A percentile compares a stretch with the other conserved stretches of the same genome.
phyloP scores from a whole-genome alignment of 2,113 vertebrate genomes.

The Leptocoma aspasia region DNA sequence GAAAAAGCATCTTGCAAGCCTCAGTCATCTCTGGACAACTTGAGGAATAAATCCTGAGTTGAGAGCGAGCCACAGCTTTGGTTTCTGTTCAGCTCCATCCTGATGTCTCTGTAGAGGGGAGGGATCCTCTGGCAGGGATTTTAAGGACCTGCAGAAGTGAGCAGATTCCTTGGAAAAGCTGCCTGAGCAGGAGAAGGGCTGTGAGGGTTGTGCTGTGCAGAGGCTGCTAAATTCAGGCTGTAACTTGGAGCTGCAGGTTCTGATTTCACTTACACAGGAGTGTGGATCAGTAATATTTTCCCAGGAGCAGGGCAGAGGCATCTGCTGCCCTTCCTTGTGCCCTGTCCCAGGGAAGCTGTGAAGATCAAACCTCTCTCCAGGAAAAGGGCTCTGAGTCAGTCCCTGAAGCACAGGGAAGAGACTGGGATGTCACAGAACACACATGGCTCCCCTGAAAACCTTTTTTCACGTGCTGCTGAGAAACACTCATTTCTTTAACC shows the following conservation, averaged over 20 bases:
- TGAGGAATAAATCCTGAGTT: not conserved
- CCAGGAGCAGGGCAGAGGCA: not conserved
- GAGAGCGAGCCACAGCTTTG: not conserved
- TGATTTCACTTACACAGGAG: not conserved
- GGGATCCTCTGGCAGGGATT: not conserved
- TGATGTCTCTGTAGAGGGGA: not conserved
- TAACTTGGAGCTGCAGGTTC: not conserved
- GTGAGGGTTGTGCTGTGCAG: not conserved
- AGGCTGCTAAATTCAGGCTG: not conserved
- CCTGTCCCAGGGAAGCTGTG: not conserved
- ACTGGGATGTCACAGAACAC: not conserved
- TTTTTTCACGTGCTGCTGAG: not conserved
- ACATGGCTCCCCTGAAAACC: not conserved
- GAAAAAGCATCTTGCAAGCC: not conserved
- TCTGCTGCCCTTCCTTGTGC: not conserved
- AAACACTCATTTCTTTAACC: not conserved
- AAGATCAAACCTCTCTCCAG: not conserved
- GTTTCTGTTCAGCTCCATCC: not conserved
- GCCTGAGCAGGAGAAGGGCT: not conserved
- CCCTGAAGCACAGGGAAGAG: not conserved
- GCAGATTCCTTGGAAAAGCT: not conserved
- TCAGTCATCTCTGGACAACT: not conserved
- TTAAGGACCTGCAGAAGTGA: not conserved
- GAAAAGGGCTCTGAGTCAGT: not conserved
- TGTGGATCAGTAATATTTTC: not conserved